Percentiles rank a stretch among this genome's conserved stretches.
These are phyloP conservation scores for Onthophagus sagittarius DNA, from an alignment of 2,888 invertebrate species.

Conservation along the genomic window DNA sequence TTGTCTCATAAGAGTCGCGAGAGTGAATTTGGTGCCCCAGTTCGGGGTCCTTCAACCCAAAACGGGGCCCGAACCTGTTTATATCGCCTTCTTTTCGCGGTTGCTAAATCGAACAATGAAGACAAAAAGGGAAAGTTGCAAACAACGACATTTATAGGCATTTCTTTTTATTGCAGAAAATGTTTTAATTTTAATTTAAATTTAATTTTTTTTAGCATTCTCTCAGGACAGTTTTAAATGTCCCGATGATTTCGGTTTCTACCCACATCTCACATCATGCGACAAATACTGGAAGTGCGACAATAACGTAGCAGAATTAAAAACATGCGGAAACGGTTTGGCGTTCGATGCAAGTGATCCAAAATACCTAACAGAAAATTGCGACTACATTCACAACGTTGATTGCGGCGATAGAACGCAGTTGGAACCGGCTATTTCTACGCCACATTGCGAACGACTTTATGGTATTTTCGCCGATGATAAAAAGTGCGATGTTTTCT, in stretches of 20 bases:
- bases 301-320: slow-evolving; percentile 80
- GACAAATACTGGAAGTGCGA: slow-evolving; percentile 97
- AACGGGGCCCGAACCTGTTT: slow-evolving; percentile 20
- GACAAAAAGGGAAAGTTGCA: not conserved
- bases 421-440: slow-evolving; percentile 79
- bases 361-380: slow-evolving; percentile 90
- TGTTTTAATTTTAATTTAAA: no score
- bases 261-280: slow-evolving; percentile 83
- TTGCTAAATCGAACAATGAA: not conserved
- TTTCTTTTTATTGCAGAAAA: no score
- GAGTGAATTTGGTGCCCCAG: slow-evolving; percentile 31
- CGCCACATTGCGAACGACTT: slow-evolving; percentile 78
- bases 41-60: slow-evolving; percentile 31
- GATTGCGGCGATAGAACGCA: slow-evolving; percentile 86
- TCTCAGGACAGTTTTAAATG: slow-evolving; percentile 87
- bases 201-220: slow-evolving; percentile 51
- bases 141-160: not conserved
- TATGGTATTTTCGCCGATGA: slow-evolving; percentile 92
- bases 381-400: slow-evolving; percentile 92
- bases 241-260: slow-evolving; percentile 91
- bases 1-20: slow-evolving; percentile 10
- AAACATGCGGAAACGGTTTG: slow-evolving; percentile 91
- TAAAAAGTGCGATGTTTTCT: slow-evolving; percentile 87
- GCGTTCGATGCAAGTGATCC: slow-evolving; percentile 87
- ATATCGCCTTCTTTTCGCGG: not conserved